phyloP scores from a whole-genome alignment of 2,888 invertebrate genomes.

The Fragum whitleyi region DNA sequence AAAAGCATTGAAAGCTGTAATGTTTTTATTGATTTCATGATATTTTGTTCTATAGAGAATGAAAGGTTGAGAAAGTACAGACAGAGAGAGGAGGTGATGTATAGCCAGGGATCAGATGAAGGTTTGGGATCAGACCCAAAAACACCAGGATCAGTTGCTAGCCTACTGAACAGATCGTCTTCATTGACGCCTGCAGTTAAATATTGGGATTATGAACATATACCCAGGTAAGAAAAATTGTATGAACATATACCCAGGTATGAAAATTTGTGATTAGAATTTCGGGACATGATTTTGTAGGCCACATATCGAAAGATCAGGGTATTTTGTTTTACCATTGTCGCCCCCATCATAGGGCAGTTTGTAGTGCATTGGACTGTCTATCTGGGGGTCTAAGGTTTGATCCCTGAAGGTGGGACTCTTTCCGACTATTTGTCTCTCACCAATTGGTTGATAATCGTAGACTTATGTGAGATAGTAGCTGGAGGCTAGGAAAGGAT shows the following conservation, averaged over 20 bases:
- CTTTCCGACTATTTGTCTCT: too few relatives aligned
- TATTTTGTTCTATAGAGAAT: slow-evolving; percentile 21
- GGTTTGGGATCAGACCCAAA: slow-evolving; percentile 50
- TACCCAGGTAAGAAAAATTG: slow-evolving; percentile 70
- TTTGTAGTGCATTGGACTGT: too few relatives aligned
- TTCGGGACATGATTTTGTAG: background rate
- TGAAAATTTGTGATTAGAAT: background rate
- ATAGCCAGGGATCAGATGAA: slow-evolving; percentile 60
- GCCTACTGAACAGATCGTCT: slow-evolving; percentile 50
- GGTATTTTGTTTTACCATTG: too few relatives aligned
- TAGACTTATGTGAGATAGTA: too few relatives aligned
- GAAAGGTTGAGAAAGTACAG: slow-evolving; percentile 13
- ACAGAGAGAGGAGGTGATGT: background rate
- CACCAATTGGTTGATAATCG: too few relatives aligned
- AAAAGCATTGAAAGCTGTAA: too few relatives aligned
- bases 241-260: background rate
- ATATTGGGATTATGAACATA: slow-evolving; percentile 65
- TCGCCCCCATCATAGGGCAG: too few relatives aligned
- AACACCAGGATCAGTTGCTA: slow-evolving; percentile 50
- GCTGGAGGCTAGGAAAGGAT: too few relatives aligned
- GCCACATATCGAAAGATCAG: background rate
- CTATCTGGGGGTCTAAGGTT: too few relatives aligned
- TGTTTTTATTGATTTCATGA: too few relatives aligned
- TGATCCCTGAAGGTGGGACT: too few relatives aligned
- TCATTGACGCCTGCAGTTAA: slow-evolving; percentile 59